Conservation (phyloP, 2,113 vertebrate genomes). For the Caranx melampygus region DNA sequence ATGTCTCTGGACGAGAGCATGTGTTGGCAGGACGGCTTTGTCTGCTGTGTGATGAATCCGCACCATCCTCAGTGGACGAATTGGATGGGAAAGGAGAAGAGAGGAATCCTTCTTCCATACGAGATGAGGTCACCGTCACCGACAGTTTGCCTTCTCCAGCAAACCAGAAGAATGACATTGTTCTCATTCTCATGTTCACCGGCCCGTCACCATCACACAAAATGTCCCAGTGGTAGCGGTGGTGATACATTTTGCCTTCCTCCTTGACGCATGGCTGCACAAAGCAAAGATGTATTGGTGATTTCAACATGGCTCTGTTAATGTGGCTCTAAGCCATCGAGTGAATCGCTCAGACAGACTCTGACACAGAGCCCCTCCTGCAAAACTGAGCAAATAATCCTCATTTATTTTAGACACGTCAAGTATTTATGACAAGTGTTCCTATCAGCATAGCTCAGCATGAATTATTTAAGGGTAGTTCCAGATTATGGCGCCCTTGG, state of each 20-base stretch:
- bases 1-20: conserved; percentile 41
- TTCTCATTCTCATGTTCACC: conserved; percentile 22
- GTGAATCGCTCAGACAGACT: background rate
- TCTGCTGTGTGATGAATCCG: conserved; percentile 46
- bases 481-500: background rate
- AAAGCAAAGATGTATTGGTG: conserved; percentile 20
- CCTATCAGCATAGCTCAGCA: background rate
- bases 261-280: conserved; percentile 27
- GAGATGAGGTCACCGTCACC: conserved; percentile 13
- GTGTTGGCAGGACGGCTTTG: conserved; percentile 44
- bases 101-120: conserved; percentile 20
- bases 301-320: conserved; percentile 11
- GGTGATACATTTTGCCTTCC: conserved; percentile 22
- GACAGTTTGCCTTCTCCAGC: conserved; percentile 1
- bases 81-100: background rate
- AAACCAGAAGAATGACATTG: conserved; percentile 46
- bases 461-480: background rate
- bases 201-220: background rate
- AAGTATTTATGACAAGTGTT: background rate
- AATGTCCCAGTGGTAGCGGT: conserved; percentile 9
- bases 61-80: conserved; percentile 27
- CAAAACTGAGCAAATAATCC: background rate
- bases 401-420: background rate
- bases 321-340: background rate
- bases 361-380: background rate